Base-by-base conservation (phyloP, 2,797 vertebrate genomes). In the Xerus rutilus region DNA sequence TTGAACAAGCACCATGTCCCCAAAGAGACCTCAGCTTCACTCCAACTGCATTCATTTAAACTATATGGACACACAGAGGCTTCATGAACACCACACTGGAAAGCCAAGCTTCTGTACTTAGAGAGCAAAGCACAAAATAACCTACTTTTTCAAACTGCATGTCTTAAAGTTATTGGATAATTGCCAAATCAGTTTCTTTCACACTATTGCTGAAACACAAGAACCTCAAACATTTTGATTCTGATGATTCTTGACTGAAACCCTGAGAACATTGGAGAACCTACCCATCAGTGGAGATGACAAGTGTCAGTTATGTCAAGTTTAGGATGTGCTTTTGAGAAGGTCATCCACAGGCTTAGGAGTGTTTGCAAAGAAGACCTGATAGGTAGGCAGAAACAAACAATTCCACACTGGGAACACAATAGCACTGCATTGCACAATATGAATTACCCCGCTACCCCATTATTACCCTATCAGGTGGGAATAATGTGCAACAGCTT, bases 141-240 rank as follows among this genome's bases (percentile, higher is more conserved):
- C 7, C 43, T 35, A 23, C 21, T 52, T 92, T 81, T 72, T 87
- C 45, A 47, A 49, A 76, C 35, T 86, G 4, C 2, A 11, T 4
- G 15, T 81, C 70, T 95, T 54, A 30, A 43, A 88, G 15, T 72
- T 62, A 79, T 28, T 81, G 14, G 18, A 67, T 79, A 76, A 67
- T 15, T 74, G 35, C 25, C 70, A 91, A 52, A 69, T 85, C 64
- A 52, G 18, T 74, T 69, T 90, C 9, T 57, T 67, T 69, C n/a
- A 32, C 4, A 35, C n/a, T 57, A 10, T n/a, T 2, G 4, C 7
- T 11, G 8, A 89, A 70, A 45, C 52, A 35, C 52, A 5, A 69
- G 13, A 62, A 43, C 8, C 23, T 57, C 57, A 92, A 57, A 70
- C 78, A 13, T 78, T 79, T 78, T 25, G 81, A 30, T 54, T 32